A percentile compares a stretch with the other conserved stretches of the same genome.
phyloP scores from a whole-genome alignment of 2,888 invertebrate species.

The Drosophila neonasuta region DNA sequence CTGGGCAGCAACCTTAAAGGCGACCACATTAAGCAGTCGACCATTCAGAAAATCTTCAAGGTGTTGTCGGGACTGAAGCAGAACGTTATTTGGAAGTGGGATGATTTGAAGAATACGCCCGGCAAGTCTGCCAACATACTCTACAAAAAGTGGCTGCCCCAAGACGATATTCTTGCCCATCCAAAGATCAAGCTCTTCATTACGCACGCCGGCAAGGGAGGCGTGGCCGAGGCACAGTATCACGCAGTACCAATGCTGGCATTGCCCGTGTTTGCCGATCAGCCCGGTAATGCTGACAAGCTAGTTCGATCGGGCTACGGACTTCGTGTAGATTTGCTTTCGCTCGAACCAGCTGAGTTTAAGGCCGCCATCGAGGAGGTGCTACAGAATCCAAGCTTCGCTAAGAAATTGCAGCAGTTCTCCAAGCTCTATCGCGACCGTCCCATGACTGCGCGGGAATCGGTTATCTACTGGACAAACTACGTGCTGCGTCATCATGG shows the following conservation, averaged over 20 bases:
- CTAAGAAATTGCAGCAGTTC: slow-evolving; percentile 79
- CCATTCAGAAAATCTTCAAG: slow-evolving; percentile 83
- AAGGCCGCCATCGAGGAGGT: slow-evolving; percentile 65
- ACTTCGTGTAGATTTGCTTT: slow-evolving; percentile 53
- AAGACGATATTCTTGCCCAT: slow-evolving; percentile 86
- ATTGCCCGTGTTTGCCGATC: slow-evolving; percentile 80
- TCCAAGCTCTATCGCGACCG: slow-evolving; percentile 84
- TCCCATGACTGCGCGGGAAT: slow-evolving; percentile 83
- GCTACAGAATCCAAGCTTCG: slow-evolving; percentile 70
- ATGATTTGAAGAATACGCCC: slow-evolving; percentile 83
- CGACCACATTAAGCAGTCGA: slow-evolving; percentile 83
- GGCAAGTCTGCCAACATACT: slow-evolving; percentile 82
- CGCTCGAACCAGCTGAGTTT: slow-evolving; percentile 57
- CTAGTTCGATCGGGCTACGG: slow-evolving; percentile 74
- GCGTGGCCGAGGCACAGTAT: slow-evolving; percentile 85
- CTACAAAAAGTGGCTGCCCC: slow-evolving; percentile 86
- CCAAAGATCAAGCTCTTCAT: slow-evolving; percentile 85
- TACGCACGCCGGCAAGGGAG: slow-evolving; percentile 87
- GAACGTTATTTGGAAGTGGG: slow-evolving; percentile 88
- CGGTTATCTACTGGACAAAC: slow-evolving; percentile 84
- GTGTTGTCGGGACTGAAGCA: slow-evolving; percentile 85
- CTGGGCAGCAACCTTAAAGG: slow-evolving; percentile 82
- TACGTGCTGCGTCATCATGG: slow-evolving; percentile 84
- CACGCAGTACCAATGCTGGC: slow-evolving; percentile 84
- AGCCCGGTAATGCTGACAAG: slow-evolving; percentile 72